Evolutionary conservation across 2,113 vertebrate genomes (phyloP).

Genomic region (Sebastes fasciatus): DNA sequence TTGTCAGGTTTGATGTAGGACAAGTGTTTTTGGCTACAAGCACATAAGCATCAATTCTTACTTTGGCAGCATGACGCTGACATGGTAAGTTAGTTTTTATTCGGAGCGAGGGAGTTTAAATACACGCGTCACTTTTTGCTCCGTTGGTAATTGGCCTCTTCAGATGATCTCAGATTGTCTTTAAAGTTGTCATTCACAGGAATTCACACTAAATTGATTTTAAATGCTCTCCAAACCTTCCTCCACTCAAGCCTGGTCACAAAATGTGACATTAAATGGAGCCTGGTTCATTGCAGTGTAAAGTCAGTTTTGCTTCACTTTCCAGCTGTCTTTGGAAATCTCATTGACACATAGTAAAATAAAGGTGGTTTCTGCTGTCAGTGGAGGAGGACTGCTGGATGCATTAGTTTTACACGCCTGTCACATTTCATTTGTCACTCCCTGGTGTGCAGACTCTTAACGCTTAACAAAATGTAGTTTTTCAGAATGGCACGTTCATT

Average conservation of each 20-base stretch:
- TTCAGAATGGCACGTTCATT: neutral
- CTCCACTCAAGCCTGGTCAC: conserved; percentile 21
- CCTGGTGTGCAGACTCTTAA: conserved; percentile 33
- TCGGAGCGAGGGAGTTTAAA: conserved; percentile 20
- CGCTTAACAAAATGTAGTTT: neutral
- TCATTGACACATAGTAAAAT: conserved; percentile 63
- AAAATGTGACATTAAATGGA: conserved; percentile 50
- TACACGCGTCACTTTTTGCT: conserved; percentile 25
- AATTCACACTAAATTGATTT: conserved; percentile 35
- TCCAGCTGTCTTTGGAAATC: conserved; percentile 70
- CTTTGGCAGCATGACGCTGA: conserved; percentile 34
- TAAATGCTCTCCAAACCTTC: conserved; percentile 19
- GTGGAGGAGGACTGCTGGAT: conserved; percentile 61
- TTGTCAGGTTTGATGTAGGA: conserved; percentile 49
- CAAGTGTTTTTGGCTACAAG: conserved; percentile 50
- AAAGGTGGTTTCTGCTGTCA: conserved; percentile 69
- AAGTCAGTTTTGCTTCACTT: conserved; percentile 52
- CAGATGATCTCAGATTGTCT: conserved; percentile 16
- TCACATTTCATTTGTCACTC: conserved; percentile 73
- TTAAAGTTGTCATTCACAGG: conserved; percentile 36
- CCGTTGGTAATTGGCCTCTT: conserved; percentile 25
- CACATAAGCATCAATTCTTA: conserved; percentile 39
- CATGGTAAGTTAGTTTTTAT: conserved; percentile 38
- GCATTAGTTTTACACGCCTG: conserved; percentile 75
- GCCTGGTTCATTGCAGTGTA: conserved; percentile 42